These are phyloP conservation scores for Abramis brama DNA, from an alignment of 2,113 vertebrate species.

Conservation along the genomic window DNA sequence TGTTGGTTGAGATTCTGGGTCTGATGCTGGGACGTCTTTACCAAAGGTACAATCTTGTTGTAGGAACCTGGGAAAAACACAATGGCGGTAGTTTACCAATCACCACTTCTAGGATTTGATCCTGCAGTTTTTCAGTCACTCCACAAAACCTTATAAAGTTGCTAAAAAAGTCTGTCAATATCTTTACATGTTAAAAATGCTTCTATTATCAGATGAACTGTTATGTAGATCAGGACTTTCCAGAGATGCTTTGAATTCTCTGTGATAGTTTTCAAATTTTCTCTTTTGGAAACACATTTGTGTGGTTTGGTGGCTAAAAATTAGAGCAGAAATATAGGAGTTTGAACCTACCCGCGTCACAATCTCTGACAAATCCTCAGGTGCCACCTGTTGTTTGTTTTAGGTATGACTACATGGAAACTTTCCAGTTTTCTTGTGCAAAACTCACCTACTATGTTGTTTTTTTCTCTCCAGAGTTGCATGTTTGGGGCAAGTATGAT, in stretches of 20 bases:
- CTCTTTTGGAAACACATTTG: neutral
- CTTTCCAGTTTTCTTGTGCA: neutral
- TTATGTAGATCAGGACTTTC: neutral
- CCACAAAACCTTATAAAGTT: neutral
- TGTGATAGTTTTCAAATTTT: neutral
- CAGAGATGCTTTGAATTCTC: neutral
- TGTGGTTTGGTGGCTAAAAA: neutral
- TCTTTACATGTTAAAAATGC: neutral
- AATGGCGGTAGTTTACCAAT: neutral
- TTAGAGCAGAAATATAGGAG: neutral
- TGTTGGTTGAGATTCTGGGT: neutral
- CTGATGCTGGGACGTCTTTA: neutral
- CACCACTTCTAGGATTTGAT: neutral
- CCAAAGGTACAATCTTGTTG: neutral
- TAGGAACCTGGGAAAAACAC: neutral
- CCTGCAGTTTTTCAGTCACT: neutral
- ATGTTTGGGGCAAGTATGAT: neutral
- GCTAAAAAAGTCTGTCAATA: neutral
- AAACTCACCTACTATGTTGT: neutral
- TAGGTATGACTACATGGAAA: neutral
- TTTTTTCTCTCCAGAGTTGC: neutral
- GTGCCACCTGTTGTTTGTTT: constrained; percentile 4
- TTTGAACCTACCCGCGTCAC: neutral
- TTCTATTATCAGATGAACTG: neutral
- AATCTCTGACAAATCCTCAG: neutral